A percentile compares a stretch with the other conserved stretches of the same genome.
Conservation (phyloP, 2,888 invertebrate genomes). For the Micoletzkya japonica region DNA sequence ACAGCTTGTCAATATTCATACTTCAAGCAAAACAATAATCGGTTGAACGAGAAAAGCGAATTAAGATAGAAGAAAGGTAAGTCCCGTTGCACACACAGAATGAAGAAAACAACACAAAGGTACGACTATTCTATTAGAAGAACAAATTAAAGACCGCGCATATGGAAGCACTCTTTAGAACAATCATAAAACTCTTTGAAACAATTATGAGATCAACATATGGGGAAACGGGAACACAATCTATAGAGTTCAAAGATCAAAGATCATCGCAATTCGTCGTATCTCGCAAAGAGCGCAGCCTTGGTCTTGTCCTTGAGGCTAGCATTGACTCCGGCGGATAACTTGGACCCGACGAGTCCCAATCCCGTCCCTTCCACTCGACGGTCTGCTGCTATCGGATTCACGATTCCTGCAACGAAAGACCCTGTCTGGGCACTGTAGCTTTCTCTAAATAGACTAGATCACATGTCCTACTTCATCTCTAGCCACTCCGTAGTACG, state of each 20-base stretch:
- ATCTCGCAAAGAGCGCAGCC: slow-evolving; percentile 43
- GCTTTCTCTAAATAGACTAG: no score
- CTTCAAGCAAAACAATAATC: no score
- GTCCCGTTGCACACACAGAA: no score
- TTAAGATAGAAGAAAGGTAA: no score
- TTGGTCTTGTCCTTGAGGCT: slow-evolving; percentile 44
- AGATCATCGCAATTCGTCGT: slow-evolving; percentile 28
- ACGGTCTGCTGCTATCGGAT: slow-evolving; percentile 57
- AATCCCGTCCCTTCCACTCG: slow-evolving; percentile 58
- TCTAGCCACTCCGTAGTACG: no score
- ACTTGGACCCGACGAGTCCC: slow-evolving; percentile 42
- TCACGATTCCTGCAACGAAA: slow-evolving; percentile 54
- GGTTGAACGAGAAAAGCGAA: no score
- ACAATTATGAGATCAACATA: neutral
- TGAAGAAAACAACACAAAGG: no score
- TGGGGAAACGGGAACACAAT: neutral
- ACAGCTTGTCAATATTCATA: no score
- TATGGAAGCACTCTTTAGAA: neutral
- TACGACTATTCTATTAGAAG: no score
- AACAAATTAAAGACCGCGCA: neutral
- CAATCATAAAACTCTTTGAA: neutral
- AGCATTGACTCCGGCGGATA: slow-evolving; percentile 36
- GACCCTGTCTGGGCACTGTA: no score
- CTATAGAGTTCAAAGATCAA: neutral
- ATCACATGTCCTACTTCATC: no score